Conservation (phyloP, 2,888 invertebrate genomes). For the Dasysyrphus albostriatus region DNA sequence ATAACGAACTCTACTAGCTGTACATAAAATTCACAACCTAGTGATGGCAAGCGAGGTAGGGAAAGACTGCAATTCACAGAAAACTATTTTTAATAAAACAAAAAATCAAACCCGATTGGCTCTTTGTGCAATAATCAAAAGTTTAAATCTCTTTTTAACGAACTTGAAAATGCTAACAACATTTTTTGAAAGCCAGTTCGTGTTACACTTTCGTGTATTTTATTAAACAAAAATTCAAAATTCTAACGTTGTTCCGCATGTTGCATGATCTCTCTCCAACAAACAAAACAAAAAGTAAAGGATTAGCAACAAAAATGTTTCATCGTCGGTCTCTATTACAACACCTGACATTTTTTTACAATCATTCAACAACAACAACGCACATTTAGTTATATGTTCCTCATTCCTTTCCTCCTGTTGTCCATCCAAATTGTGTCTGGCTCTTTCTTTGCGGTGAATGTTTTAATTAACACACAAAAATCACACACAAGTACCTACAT, state of each 20-base stretch:
- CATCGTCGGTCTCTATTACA: background rate
- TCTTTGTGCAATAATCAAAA: too few relatives aligned
- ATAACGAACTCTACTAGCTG: too few relatives aligned
- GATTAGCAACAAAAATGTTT: background rate
- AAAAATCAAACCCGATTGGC: too few relatives aligned
- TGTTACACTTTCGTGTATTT: too few relatives aligned
- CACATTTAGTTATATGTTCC: background rate
- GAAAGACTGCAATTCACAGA: too few relatives aligned
- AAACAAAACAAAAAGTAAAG: background rate
- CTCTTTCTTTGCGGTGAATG: conserved; percentile 13
- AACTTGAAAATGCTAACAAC: too few relatives aligned
- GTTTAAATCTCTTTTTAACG: too few relatives aligned
- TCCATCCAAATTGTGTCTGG: background rate
- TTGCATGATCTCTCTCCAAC: background rate
- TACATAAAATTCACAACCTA: too few relatives aligned
- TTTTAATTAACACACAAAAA: conserved; percentile 63
- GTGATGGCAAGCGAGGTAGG: too few relatives aligned
- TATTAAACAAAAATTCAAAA: too few relatives aligned
- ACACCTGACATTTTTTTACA: conserved; percentile 29
- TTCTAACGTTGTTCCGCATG: background rate
- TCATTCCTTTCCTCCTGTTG: background rate
- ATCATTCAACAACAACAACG: background rate
- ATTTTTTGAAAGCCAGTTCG: too few relatives aligned
- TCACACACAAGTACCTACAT: conserved; percentile 4
- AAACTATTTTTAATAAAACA: too few relatives aligned